Evolutionary conservation across 2,113 vertebrate genomes (phyloP).

Genomic region (Tachysurus fulvidraco): DNA sequence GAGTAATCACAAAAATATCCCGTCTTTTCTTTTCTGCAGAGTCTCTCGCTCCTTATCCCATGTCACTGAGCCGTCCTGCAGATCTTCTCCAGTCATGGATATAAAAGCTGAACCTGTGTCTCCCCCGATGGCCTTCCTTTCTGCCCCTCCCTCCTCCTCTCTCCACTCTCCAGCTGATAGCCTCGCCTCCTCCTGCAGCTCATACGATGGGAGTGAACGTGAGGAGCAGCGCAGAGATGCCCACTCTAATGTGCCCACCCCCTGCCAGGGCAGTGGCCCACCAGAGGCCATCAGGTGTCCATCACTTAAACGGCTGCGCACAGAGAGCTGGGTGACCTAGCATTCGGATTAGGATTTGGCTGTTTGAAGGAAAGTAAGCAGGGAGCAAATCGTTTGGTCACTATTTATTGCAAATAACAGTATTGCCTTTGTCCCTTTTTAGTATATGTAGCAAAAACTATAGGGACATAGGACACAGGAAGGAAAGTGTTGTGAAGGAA

Average conservation of each 20-base stretch:
- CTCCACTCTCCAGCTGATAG: slow-evolving; percentile 86
- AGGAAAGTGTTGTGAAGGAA: slow-evolving; percentile 3
- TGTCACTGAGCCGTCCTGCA: slow-evolving; percentile 83
- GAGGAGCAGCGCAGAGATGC: slow-evolving; percentile 83
- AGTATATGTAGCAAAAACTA: slow-evolving; percentile 28
- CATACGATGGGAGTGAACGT: slow-evolving; percentile 87
- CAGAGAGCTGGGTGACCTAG: slow-evolving; percentile 95
- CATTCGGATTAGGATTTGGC: neutral
- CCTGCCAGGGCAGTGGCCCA: slow-evolving; percentile 73
- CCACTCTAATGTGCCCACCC: slow-evolving; percentile 73
- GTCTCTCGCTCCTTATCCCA: slow-evolving; percentile 82
- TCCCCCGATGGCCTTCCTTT: slow-evolving; percentile 77
- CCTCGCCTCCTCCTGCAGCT: slow-evolving; percentile 91
- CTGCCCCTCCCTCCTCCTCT: slow-evolving; percentile 57
- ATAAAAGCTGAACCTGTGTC: slow-evolving; percentile 95
- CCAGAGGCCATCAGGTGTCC: slow-evolving; percentile 82
- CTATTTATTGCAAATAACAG: slow-evolving; percentile 39
- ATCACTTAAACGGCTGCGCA: slow-evolving; percentile 88
- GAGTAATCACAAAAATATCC: neutral
- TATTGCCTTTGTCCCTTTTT: slow-evolving; percentile 41
- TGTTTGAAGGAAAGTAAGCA: neutral
- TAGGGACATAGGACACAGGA: slow-evolving; percentile 1
- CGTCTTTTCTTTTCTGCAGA: slow-evolving; percentile 61
- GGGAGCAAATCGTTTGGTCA: slow-evolving; percentile 8
- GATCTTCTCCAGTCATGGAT: slow-evolving; percentile 86